Evolutionary conservation across 2,888 invertebrate species (phyloP).

Genomic region (Pelosia muscerda): DNA sequence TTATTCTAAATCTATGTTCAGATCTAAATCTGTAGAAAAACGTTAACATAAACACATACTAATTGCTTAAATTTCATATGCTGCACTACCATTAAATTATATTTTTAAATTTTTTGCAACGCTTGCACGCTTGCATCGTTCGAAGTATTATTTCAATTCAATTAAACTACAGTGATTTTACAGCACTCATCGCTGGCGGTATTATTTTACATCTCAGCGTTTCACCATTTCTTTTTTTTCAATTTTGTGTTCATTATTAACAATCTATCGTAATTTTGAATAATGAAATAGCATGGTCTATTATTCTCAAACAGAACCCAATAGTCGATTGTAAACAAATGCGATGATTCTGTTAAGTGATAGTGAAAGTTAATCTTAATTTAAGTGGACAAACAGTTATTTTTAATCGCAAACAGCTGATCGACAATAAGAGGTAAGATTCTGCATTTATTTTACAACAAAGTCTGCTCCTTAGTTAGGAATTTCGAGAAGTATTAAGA

Average conservation of each 20-base stretch:
- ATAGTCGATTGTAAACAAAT: not conserved
- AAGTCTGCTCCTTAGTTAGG: not conserved
- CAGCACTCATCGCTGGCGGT: not conserved
- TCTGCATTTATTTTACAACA: not conserved
- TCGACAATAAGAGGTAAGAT: not conserved
- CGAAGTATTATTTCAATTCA: too few species aligned
- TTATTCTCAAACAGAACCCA: not conserved
- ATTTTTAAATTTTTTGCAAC: not conserved
- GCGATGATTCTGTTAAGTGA: not conserved
- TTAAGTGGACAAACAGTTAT: not conserved
- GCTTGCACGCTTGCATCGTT: not conserved
- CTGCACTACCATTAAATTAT: not conserved
- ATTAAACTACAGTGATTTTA: not conserved
- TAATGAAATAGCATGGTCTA: not conserved
- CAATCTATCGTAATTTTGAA: not conserved
- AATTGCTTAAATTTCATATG: not conserved
- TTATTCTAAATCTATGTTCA: too few species aligned
- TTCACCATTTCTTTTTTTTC: not conserved
- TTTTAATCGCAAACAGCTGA: conserved; percentile 1
- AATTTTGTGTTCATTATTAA: not conserved
- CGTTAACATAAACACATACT: too few species aligned
- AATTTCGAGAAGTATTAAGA: not conserved
- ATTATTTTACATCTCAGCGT: not conserved
- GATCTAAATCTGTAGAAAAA: too few species aligned
- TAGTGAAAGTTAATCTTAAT: not conserved